Evolutionary conservation across 2,113 vertebrate species (phyloP), one percentile per base, ranked within the genome.

Genomic region (Callipepla squamata): DNA sequence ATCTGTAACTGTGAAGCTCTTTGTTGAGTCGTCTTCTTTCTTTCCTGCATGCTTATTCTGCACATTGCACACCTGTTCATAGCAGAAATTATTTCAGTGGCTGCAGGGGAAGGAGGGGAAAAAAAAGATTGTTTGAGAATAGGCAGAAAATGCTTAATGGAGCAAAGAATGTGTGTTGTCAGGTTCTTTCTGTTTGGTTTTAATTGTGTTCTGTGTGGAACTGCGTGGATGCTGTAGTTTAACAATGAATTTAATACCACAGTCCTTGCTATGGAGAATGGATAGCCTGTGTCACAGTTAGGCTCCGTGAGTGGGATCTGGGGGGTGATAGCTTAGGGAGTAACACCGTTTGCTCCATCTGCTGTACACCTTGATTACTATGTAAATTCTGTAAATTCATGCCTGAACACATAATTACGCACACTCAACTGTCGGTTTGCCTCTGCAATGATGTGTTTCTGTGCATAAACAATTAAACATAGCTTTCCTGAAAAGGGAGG

Each of bases 341-440:
- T 69, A 79, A 61, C 80, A 59, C 75, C 62, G 61, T 80, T 95
- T 88, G 50, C 59, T 91, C 40, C 22, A n/a, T 58, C 59, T 88
- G 68, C 73, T 89, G 0, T 74, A 36, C 34, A 87, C 91, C 85
- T 92, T 85, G 85, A 89, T 93, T 93, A 70, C 78, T 85, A 32
- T 82, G 67, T 73, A 82, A 82, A 86, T 91, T 92, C 57, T 91
- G 57, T 74, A 85, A 82, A 95, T 91, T 80, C 63, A 88, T 95
- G 85, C 75, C 34, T 72, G 68, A 90, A 45, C 57, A 72, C 50
- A 19, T 90, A 65, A 50, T 91, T 91, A 80, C 63, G 30, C 51
- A 65, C 47, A 26, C 61, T 87, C 51, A 74, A 23, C 55, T 87
- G 67, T 85, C 69, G 79, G 62, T 73, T 81, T 88, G 36, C 50